Evolutionary conservation across 2,888 invertebrate genomes (phyloP).

Genomic region (Mesoligia furuncula): DNA sequence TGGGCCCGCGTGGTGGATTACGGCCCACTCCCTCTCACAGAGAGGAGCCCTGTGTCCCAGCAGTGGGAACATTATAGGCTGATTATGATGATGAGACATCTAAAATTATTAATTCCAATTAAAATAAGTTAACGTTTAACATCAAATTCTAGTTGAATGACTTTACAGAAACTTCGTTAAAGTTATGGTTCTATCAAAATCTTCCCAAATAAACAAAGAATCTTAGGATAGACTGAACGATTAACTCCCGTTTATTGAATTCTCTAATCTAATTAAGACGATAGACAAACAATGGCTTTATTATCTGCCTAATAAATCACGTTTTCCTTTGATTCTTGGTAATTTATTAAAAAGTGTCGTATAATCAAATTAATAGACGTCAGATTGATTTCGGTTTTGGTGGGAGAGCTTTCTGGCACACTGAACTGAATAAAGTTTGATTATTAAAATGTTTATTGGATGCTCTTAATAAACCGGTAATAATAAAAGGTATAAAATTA

Average conservation of each 20-base stretch:
- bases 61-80: no score
- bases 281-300: conserved; percentile 71
- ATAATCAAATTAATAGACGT: conserved; percentile 74
- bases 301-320: conserved; percentile 72
- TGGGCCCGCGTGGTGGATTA: no score
- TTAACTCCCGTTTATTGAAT: conserved; percentile 58
- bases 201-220: conserved; percentile 21
- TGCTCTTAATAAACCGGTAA: not conserved
- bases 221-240: conserved; percentile 39
- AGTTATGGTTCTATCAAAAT: conserved; percentile 14
- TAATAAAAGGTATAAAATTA: no score
- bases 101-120: not conserved
- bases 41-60: no score
- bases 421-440: not conserved
- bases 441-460: not conserved
- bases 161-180: not conserved
- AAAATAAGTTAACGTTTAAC: not conserved
- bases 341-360: conserved; percentile 74
- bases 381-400: conserved; percentile 52
- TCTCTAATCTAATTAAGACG: conserved; percentile 52
- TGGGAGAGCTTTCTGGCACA: not conserved
- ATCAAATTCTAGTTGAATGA: not conserved
- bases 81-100: no score
- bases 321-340: conserved; percentile 68
- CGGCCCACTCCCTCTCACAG: no score